Conservation (phyloP, 2,797 vertebrate genomes). For the Hylomyscus alleni region DNA sequence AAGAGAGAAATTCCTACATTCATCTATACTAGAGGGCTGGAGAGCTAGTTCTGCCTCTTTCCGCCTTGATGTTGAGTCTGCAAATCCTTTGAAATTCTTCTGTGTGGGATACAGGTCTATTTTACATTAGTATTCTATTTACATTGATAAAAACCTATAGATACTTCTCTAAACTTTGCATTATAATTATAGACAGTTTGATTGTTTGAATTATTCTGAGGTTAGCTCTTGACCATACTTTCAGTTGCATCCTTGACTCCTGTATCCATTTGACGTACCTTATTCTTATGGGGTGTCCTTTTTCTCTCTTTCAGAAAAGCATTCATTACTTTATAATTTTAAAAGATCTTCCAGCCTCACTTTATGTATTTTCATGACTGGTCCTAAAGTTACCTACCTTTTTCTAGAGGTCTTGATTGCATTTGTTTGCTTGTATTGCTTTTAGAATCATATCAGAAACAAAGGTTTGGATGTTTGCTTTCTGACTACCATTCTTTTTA, state of each 20-base stretch:
- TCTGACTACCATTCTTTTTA: background rate
- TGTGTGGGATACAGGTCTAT: background rate
- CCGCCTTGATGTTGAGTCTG: background rate
- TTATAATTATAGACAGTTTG: background rate
- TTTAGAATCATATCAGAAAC: background rate
- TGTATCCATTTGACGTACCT: background rate
- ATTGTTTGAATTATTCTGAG: background rate
- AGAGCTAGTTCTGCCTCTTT: background rate
- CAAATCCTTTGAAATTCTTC: background rate
- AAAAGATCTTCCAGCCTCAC: background rate
- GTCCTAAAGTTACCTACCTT: background rate
- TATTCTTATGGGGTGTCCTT: background rate
- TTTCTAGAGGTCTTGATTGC: background rate
- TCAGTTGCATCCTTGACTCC: background rate
- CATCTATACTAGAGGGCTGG: background rate
- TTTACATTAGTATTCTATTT: background rate
- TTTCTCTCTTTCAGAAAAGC: background rate
- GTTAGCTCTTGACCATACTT: background rate
- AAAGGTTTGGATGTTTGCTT: background rate
- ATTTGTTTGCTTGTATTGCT: background rate
- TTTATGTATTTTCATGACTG: background rate
- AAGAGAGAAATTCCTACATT: background rate
- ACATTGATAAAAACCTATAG: background rate
- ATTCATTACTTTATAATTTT: background rate
- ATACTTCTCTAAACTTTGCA: constrained; percentile 31